A percentile compares a stretch with the other conserved stretches of the same genome.
These are phyloP conservation scores for Ophion ellenae DNA, from an alignment of 2,888 invertebrate species.

Conservation along the genomic window DNA sequence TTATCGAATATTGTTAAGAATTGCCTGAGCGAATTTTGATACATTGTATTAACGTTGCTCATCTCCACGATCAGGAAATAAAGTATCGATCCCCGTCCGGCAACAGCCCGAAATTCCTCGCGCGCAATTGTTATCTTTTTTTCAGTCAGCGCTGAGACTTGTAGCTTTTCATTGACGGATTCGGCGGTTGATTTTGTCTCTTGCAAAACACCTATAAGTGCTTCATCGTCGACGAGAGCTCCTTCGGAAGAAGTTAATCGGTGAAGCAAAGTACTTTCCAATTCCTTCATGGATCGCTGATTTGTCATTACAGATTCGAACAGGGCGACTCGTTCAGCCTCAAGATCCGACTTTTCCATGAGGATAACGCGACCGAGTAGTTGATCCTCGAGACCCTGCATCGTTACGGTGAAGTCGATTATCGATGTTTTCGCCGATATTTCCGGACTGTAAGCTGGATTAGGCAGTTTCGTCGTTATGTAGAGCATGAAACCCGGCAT, in stretches of 20 bases:
- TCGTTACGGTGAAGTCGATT: slow-evolving; percentile 98
- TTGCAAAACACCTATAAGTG: slow-evolving; percentile 94
- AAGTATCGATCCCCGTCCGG: slow-evolving; percentile 95
- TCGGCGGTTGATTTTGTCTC: slow-evolving; percentile 94
- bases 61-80: slow-evolving; percentile 99
- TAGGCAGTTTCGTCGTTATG: slow-evolving; percentile 97
- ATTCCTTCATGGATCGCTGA: slow-evolving; percentile 97
- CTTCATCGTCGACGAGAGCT: slow-evolving; percentile 97
- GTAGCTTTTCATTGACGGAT: slow-evolving; percentile 97
- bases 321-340: slow-evolving; percentile 95
- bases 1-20: slow-evolving; percentile 97
- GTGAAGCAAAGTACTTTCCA: slow-evolving; percentile 95
- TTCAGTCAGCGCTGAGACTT: slow-evolving; percentile 96
- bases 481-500: slow-evolving; percentile 98
- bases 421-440: slow-evolving; percentile 98
- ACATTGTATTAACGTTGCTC: slow-evolving; percentile 98
- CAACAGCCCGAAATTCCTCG: slow-evolving; percentile 98
- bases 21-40: slow-evolving; percentile 97
- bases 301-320: slow-evolving; percentile 98
- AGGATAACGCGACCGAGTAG: slow-evolving; percentile 95
- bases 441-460: slow-evolving; percentile 98
- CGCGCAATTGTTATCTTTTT: slow-evolving; percentile 96
- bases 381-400: slow-evolving; percentile 98
- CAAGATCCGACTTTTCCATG: slow-evolving; percentile 98
- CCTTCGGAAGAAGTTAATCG: slow-evolving; percentile 97